Base-by-base conservation (phyloP, 2,888 invertebrate genomes). In the Neoascia interrupta region DNA sequence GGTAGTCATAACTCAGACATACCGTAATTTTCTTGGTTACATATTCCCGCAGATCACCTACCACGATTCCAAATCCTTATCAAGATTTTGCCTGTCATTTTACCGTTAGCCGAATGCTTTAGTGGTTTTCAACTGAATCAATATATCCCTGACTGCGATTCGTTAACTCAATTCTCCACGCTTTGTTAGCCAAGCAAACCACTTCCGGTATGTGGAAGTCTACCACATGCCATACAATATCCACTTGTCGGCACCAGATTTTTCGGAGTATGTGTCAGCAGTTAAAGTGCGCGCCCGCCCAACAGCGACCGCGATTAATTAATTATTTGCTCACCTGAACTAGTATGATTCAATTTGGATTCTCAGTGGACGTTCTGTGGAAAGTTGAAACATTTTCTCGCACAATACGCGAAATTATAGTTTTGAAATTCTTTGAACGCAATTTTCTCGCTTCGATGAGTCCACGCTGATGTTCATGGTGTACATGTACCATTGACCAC, bases 141-240 rank as follows among this genome's bases (percentile, higher is more conserved):
- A 41, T 51, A n/a, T n/a, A 41, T 58, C 69, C 41, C 41, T 19
- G 19, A 13, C 31, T 21, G 43, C 31, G 31, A 36, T 34, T 58
- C 63, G 66, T 53, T 45, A 60, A 37, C 54, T 49, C 64, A 81
- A 70, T 84, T 84, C 83, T 88, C 84, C 81, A 87, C 88, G 87
- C 87, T 87, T 88, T 87, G 87, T 84, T 87, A 87, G 84, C 66
- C 88, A 87, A 87, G 87, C 88, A 87, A 85, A 84, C 85, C 84
- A 86, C 86, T 87, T 87, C 87, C 87, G 87, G 84, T 75, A 76
- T 79, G 70, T 54, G 49, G 51, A 26, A 61, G n/a, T n/a, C n/a
- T n/a, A n/a, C n/a, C 66, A 34, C 45, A 15, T 23, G 60, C 66
- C 79, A 66, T 41, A 47, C 51, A 34, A 53, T 36, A 45, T 34